Conservation (phyloP, 2,888 invertebrate species). For the Melanostoma mellinum region DNA sequence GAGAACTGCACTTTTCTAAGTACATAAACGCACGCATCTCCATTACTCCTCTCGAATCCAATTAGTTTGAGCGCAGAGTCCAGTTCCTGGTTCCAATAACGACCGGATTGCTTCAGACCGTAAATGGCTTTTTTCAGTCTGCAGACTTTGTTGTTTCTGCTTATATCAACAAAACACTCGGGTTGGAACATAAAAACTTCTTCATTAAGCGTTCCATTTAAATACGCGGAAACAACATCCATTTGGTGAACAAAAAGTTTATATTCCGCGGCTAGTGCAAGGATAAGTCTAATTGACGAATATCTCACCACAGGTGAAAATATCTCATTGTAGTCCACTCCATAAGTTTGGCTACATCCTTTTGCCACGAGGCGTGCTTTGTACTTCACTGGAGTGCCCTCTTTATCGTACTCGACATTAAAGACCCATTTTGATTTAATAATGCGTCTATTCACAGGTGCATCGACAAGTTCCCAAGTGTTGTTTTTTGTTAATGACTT, state of each 20-base stretch:
- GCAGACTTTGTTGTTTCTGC: slow-evolving; percentile 16
- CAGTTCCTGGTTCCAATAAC: slow-evolving; percentile 41
- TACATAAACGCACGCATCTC: slow-evolving; percentile 4
- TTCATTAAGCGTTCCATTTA: slow-evolving; percentile 33
- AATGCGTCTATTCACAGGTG: neutral
- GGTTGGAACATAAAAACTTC: slow-evolving; percentile 28
- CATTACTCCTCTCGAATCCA: slow-evolving; percentile 32
- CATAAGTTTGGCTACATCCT: no score
- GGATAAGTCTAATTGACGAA: no score
- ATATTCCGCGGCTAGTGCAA: no score
- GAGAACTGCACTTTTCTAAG: no score
- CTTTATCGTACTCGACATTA: neutral
- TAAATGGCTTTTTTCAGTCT: slow-evolving; percentile 42
- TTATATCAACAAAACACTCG: slow-evolving; percentile 6
- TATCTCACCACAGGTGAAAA: no score
- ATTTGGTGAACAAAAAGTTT: no score
- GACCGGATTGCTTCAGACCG: slow-evolving; percentile 47
- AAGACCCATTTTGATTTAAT: neutral
- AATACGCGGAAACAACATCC: no score
- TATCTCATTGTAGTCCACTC: neutral
- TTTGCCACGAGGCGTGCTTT: neutral
- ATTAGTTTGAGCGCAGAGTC: slow-evolving; percentile 28
- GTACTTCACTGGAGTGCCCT: neutral
- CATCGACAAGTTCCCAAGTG: neutral
- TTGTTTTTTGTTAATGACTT: neutral